Conservation (phyloP, 2,888 invertebrate genomes). For the Drosophila engyochracea region DNA sequence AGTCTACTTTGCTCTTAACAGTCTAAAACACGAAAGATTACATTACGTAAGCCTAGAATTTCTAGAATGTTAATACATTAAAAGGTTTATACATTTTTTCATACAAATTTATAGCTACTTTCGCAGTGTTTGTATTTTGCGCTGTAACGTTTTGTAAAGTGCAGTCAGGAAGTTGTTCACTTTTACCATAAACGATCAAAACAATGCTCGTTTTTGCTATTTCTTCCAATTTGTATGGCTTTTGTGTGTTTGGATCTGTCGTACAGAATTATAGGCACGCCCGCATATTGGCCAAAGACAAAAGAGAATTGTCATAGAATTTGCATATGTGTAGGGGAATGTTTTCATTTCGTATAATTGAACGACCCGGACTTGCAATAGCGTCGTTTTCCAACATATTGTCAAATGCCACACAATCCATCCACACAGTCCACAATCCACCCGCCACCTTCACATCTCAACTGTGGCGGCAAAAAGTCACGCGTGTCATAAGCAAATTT, state of each 20-base stretch:
- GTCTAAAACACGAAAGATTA: too few relatives aligned
- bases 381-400: conserved; percentile 25
- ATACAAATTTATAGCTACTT: not conserved
- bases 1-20: too few relatives aligned
- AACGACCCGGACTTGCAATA: conserved; percentile 35
- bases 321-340: conserved; percentile 46
- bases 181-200: conserved; percentile 52
- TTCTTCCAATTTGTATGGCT: conserved; percentile 14
- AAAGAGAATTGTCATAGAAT: conserved; percentile 48
- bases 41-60: too few relatives aligned
- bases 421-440: not conserved
- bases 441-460: not conserved
- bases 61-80: not conserved
- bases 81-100: not conserved
- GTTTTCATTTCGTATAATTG: conserved; percentile 33
- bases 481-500: conserved; percentile 47
- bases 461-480: not conserved
- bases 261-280: conserved; percentile 47
- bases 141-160: not conserved
- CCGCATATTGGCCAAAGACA: conserved; percentile 47
- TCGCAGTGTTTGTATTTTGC: not conserved
- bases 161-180: conserved; percentile 46
- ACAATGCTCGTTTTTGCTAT: conserved; percentile 18
- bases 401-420: conserved; percentile 4
- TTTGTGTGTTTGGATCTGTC: conserved; percentile 5